Conservation (phyloP, 35 echinoderm and acorn worm genomes). For the Chiridota heheva region DNA sequence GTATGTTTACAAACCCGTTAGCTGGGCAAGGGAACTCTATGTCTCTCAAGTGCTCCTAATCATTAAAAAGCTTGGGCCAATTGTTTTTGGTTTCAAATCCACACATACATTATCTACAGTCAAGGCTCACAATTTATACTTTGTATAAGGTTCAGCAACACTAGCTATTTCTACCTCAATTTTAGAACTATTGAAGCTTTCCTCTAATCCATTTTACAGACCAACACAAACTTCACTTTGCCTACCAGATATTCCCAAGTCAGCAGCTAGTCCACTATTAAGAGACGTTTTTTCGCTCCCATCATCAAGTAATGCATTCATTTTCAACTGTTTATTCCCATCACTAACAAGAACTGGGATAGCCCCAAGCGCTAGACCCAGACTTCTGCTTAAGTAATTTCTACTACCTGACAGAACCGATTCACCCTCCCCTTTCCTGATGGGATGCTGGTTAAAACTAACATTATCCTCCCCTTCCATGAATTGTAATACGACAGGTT, state of each 20-base stretch:
- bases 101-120: conserved; percentile 16
- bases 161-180: conserved; percentile 22
- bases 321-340: conserved; percentile 1
- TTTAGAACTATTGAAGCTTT: not conserved
- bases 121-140: conserved; percentile 2
- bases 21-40: conserved; percentile 17
- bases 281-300: conserved; percentile 30
- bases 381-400: not conserved
- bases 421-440: conserved; percentile 16
- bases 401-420: not conserved
- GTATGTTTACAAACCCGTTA: conserved; percentile 2
- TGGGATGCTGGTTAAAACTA: not conserved
- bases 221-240: not conserved
- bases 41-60: conserved; percentile 15
- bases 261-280: conserved; percentile 3
- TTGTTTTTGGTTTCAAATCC: not conserved
- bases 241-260: conserved; percentile 1
- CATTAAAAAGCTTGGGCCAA: conserved; percentile 10
- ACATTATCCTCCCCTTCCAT: too few relatives aligned
- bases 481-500: too few relatives aligned
- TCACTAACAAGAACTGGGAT: not conserved
- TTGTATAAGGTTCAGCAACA: not conserved
- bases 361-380: not conserved
- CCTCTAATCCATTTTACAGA: conserved; percentile 8
- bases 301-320: conserved; percentile 54